Evolutionary conservation across 1,140 invertebrate genomes (phyloP).

Genomic region (Eurosta solidaginis): DNA sequence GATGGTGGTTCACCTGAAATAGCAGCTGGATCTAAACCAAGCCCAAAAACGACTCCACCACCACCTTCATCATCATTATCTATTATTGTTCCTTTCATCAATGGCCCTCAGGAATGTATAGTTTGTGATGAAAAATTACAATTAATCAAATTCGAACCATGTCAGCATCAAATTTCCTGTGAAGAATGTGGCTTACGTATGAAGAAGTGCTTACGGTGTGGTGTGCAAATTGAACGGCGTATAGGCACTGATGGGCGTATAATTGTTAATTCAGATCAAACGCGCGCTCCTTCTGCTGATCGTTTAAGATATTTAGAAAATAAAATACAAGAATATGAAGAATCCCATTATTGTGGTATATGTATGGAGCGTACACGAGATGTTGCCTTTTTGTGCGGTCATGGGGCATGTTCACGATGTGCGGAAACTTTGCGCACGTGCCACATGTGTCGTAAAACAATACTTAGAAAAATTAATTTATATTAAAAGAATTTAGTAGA

Average conservation of each 20-base stretch:
- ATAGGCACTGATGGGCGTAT: constrained; percentile 48
- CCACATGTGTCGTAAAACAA: constrained; percentile 91
- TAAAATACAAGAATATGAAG: constrained; percentile 87
- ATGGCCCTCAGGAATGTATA: constrained; percentile 67
- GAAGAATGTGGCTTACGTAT: constrained; percentile 77
- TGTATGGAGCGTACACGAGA: constrained; percentile 80
- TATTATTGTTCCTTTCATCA: constrained; percentile 32
- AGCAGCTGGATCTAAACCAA: neutral
- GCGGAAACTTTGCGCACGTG: constrained; percentile 81
- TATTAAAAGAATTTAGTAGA: constrained; percentile 61
- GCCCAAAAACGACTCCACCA: constrained; percentile 8
- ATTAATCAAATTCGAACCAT: constrained; percentile 70
- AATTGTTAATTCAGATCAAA: constrained; percentile 50
- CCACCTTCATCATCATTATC: constrained; percentile 19
- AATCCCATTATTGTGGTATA: constrained; percentile 77
- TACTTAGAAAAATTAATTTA: constrained; percentile 86
- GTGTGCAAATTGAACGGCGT: constrained; percentile 65
- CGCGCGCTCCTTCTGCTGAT: constrained; percentile 64
- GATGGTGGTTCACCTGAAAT: neutral
- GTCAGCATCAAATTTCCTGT: constrained; percentile 75
- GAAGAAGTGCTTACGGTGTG: constrained; percentile 80
- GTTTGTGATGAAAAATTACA: constrained; percentile 75
- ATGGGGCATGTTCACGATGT: constrained; percentile 83
- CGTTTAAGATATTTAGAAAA: constrained; percentile 78
- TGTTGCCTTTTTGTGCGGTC: constrained; percentile 87